phyloP scores from a whole-genome alignment of 2,888 invertebrate species.

The Nemurella pictetii region DNA sequence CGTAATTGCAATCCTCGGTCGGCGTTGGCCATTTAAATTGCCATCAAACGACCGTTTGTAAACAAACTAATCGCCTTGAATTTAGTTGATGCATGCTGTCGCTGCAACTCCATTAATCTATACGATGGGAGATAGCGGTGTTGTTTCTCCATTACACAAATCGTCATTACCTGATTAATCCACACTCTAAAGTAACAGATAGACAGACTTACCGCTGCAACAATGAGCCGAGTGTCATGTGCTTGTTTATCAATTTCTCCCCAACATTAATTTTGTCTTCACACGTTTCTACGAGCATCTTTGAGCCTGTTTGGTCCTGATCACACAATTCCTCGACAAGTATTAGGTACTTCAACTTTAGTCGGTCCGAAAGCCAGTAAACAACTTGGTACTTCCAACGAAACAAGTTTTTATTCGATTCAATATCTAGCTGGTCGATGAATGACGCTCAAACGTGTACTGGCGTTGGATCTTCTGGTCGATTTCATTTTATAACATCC shows the following conservation, averaged over 20 bases:
- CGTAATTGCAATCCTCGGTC: not conserved
- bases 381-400: not conserved
- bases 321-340: not conserved
- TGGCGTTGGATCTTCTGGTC: not conserved
- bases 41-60: not conserved
- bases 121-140: too few species aligned
- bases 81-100: too few species aligned
- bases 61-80: not conserved
- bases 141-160: too few species aligned
- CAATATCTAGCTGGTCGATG: not conserved
- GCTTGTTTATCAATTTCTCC: not conserved
- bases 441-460: not conserved
- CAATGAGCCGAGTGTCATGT: not conserved
- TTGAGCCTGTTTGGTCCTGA: not conserved
- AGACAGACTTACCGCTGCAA: slow-evolving; percentile 5
- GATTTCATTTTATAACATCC: not conserved
- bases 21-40: not conserved
- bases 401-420: not conserved
- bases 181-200: not conserved
- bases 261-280: not conserved
- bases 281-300: not conserved
- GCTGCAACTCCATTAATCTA: too few species aligned
- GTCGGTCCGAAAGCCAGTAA: not conserved
- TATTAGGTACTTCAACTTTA: too few species aligned
- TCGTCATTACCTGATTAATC: not conserved